A percentile compares a stretch with the other conserved stretches of the same genome.
Evolutionary conservation across 2,797 vertebrate genomes (phyloP).

Genomic region (Danio jaintianensis): DNA sequence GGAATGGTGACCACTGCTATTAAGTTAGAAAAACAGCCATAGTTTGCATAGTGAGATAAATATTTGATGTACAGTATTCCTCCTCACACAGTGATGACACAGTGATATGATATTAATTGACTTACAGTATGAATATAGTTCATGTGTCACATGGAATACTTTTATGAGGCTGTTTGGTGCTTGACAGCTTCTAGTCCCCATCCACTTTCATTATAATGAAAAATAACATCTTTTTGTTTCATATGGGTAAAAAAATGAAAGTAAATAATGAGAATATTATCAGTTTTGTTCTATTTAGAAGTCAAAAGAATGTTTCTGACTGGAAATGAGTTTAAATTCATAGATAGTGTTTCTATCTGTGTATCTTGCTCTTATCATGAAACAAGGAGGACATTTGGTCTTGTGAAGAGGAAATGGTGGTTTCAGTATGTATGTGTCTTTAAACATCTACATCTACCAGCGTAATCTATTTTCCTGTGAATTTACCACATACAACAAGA

Average conservation of each 20-base stretch:
- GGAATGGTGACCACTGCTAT: background rate
- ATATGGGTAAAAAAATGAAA: background rate
- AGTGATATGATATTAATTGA: background rate
- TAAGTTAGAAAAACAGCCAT: background rate
- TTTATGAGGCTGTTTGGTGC: background rate
- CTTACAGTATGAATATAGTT: background rate
- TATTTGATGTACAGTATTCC: background rate
- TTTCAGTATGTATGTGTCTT: background rate
- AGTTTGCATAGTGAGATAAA: background rate
- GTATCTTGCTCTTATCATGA: background rate
- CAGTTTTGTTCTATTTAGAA: background rate
- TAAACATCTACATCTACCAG: background rate
- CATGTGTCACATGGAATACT: background rate
- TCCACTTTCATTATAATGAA: background rate
- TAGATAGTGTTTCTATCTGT: background rate
- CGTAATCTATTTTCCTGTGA: background rate
- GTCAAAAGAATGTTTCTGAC: background rate
- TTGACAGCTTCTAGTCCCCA: background rate
- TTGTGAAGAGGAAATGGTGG: conserved; percentile 1
- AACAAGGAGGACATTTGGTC: background rate
- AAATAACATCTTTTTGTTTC: background rate
- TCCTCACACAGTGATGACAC: background rate
- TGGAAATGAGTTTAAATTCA: background rate
- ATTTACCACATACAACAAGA: background rate
- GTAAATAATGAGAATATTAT: background rate